phyloP scores from a whole-genome alignment of 1,140 invertebrate genomes.

The Drosophila tsacasi region DNA sequence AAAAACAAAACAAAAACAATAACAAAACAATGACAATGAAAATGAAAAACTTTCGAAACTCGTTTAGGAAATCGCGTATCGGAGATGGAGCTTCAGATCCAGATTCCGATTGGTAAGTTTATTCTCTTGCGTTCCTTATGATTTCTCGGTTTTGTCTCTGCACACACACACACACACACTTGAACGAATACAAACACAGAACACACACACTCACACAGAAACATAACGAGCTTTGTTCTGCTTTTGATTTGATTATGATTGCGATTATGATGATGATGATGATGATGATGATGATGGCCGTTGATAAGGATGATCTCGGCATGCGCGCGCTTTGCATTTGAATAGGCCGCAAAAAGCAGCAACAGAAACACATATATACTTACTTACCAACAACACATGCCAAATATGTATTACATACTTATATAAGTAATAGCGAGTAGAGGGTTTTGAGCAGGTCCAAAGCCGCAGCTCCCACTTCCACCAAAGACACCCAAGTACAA shows the following conservation, averaged over 20 bases:
- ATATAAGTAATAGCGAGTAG: constrained; percentile 31
- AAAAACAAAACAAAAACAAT: constrained; percentile 19
- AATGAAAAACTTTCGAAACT: constrained; percentile 67
- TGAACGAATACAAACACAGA: constrained; percentile 11
- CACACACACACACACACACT: constrained; percentile 38
- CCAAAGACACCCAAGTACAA: constrained; percentile 15
- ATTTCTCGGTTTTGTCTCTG: constrained; percentile 67
- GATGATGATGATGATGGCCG: constrained; percentile 35
- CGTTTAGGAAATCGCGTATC: constrained; percentile 84
- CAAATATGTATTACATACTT: constrained; percentile 7
- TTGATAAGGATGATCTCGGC: constrained; percentile 64
- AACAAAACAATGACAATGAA: constrained; percentile 41
- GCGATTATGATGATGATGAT: constrained; percentile 47
- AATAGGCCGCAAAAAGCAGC: constrained; percentile 59
- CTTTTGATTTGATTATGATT: constrained; percentile 59
- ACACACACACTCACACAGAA: constrained; percentile 12
- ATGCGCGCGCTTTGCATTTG: constrained; percentile 74
- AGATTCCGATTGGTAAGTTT: constrained; percentile 85
- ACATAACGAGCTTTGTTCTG: constrained; percentile 63
- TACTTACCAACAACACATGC: constrained; percentile 10
- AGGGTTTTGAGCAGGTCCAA: constrained; percentile 41
- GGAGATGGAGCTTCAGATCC: constrained; percentile 84
- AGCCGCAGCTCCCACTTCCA: constrained; percentile 23
- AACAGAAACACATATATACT: constrained; percentile 21
- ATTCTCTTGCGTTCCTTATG: constrained; percentile 58